phyloP scores from a whole-genome alignment of 2,797 vertebrate genomes.

The Sebastes itinus region DNA sequence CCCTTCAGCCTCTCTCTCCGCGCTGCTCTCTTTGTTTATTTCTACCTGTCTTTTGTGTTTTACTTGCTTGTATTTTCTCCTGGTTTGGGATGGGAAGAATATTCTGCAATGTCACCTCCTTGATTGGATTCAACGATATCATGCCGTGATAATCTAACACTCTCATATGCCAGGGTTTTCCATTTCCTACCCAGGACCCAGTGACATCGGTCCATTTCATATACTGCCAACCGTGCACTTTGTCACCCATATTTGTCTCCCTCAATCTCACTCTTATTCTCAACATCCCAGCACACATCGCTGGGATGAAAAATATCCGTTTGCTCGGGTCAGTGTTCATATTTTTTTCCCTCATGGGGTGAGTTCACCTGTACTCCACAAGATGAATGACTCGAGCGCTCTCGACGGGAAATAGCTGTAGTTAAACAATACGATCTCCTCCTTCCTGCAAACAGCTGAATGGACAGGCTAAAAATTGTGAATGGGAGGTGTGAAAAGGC shows the following conservation, averaged over 20 bases:
- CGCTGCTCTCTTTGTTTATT: slow-evolving; percentile 51
- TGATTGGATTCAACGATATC: slow-evolving; percentile 38
- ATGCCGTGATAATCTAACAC: slow-evolving; percentile 37
- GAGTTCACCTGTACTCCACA: slow-evolving; percentile 61
- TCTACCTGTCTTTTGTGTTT: slow-evolving; percentile 45
- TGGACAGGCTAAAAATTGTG: slow-evolving; percentile 49
- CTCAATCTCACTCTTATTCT: slow-evolving; percentile 42
- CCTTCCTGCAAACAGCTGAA: slow-evolving; percentile 53
- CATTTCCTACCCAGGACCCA: slow-evolving; percentile 42
- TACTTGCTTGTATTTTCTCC: slow-evolving; percentile 37
- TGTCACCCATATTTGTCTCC: slow-evolving; percentile 15
- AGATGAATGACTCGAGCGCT: slow-evolving; percentile 65
- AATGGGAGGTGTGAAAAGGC: slow-evolving; percentile 65
- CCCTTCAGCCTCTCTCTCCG: slow-evolving; percentile 36
- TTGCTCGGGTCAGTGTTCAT: slow-evolving; percentile 65
- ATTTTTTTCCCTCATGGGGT: slow-evolving; percentile 56
- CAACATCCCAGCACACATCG: slow-evolving; percentile 25
- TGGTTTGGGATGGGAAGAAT: slow-evolving; percentile 15
- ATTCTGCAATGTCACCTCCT: slow-evolving; percentile 42
- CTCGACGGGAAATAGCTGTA: slow-evolving; percentile 56
- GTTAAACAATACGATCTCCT: slow-evolving; percentile 62
- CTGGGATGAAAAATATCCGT: slow-evolving; percentile 52
- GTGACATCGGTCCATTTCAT: slow-evolving; percentile 54
- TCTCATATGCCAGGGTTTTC: slow-evolving; percentile 46
- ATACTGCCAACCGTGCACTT: slow-evolving; percentile 23